Evolutionary conservation across 2,797 vertebrate genomes (phyloP).

Genomic region (Helicolenus hilgendorfi): DNA sequence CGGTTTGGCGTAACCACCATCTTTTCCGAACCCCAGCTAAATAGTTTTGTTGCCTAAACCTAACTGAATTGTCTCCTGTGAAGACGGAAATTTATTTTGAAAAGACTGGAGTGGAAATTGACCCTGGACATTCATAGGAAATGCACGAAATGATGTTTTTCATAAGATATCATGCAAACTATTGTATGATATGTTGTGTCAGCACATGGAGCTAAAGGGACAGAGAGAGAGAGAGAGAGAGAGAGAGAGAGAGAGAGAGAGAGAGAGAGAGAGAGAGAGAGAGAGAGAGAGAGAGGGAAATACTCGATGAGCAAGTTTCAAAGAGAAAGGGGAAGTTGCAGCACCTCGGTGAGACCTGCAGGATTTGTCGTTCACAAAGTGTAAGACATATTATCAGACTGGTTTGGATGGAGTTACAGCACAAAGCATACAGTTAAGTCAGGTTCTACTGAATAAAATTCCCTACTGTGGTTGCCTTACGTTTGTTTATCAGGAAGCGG

Average conservation of each 20-base stretch:
- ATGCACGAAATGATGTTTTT: no score
- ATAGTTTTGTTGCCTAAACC: no score
- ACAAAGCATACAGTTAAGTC: background rate
- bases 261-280: background rate
- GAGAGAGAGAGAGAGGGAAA: background rate
- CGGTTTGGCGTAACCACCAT: no score
- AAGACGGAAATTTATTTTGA: no score
- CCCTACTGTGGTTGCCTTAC: background rate
- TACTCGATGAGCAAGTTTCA: background rate
- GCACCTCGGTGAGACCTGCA: background rate
- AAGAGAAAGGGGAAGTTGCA: slow-evolving; percentile 36
- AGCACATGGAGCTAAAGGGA: background rate
- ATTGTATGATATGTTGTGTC: no score
- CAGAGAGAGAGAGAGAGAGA: background rate
- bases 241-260: background rate
- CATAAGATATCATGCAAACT: no score
- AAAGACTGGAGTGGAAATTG: no score
- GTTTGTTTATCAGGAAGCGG: slow-evolving; percentile 51
- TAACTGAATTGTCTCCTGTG: no score
- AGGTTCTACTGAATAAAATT: background rate
- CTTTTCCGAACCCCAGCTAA: no score
- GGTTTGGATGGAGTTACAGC: slow-evolving; percentile 12
- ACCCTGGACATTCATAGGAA: no score
- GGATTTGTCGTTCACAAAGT: slow-evolving; percentile 7
- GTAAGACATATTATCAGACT: slow-evolving; percentile 14